phyloP scores from a whole-genome alignment of 1,140 invertebrate genomes.

The Ectropis grisescens region DNA sequence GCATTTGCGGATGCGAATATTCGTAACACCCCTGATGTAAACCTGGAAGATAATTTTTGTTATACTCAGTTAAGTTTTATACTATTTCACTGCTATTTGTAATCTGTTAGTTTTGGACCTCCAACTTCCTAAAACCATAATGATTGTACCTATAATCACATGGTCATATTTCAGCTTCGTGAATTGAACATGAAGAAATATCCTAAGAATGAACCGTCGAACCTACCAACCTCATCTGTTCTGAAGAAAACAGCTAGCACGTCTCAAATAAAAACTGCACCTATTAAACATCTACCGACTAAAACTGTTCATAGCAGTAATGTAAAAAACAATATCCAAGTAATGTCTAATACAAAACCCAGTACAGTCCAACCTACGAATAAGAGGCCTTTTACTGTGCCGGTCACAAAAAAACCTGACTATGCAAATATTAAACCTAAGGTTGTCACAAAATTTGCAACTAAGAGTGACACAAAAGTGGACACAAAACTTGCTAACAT shows the following conservation, averaged over 20 bases:
- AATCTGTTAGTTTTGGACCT: too few species aligned
- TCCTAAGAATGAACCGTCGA: slow-evolving; percentile 19
- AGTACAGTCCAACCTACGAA: background rate
- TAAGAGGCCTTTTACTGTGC: background rate
- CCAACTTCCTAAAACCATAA: too few species aligned
- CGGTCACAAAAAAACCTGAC: background rate
- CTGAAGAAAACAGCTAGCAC: background rate
- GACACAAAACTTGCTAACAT: too few species aligned
- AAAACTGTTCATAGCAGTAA: slow-evolving; percentile 4
- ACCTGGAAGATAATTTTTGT: too few species aligned
- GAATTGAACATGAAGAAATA: slow-evolving; percentile 54
- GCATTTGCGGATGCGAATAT: too few species aligned
- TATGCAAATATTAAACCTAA: too few species aligned
- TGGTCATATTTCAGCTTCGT: slow-evolving; percentile 37
- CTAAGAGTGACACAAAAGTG: too few species aligned
- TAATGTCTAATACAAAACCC: background rate
- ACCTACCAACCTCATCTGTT: background rate
- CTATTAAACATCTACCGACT: slow-evolving; percentile 3
- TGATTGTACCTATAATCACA: too few species aligned
- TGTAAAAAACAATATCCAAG: slow-evolving; percentile 20
- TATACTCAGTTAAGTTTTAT: too few species aligned
- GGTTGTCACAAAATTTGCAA: too few species aligned
- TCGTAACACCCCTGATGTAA: too few species aligned
- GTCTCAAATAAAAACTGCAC: background rate
- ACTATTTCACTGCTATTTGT: too few species aligned